A percentile compares a stretch with the other conserved stretches of the same genome.
These are phyloP conservation scores for Hydrophis major DNA, from an alignment of 2,797 vertebrate species.

Conservation along the genomic window DNA sequence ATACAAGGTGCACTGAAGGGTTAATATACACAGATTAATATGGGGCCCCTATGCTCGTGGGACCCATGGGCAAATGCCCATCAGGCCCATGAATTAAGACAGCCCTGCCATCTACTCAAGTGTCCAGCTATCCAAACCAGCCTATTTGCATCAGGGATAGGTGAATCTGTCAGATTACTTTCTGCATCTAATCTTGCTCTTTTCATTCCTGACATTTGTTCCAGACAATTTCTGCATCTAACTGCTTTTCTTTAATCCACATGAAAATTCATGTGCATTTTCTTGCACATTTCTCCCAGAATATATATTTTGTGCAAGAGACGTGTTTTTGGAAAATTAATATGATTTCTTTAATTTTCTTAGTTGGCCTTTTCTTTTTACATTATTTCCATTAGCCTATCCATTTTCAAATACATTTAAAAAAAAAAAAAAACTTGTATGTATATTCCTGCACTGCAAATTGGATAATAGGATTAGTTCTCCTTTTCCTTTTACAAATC, in stretches of 20 bases:
- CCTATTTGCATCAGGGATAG: background rate
- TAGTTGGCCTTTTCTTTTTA: background rate
- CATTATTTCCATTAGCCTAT: background rate
- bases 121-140: background rate
- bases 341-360: background rate
- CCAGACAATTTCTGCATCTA: background rate
- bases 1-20: no score
- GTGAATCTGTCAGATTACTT: background rate
- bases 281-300: background rate
- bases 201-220: background rate
- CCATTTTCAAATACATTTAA: background rate
- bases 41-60: no score
- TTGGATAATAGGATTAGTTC: background rate
- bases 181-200: background rate
- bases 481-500: background rate
- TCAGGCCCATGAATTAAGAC: no score
- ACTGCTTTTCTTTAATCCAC: background rate
- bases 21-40: no score
- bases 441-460: background rate
- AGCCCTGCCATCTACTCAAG: background rate
- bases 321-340: background rate
- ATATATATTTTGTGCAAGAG: background rate
- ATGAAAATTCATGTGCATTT: background rate
- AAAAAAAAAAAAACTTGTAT: background rate
- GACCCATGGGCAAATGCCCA: no score